Conservation (phyloP, 1,140 invertebrate genomes). For the Steinernema khuongi region DNA sequence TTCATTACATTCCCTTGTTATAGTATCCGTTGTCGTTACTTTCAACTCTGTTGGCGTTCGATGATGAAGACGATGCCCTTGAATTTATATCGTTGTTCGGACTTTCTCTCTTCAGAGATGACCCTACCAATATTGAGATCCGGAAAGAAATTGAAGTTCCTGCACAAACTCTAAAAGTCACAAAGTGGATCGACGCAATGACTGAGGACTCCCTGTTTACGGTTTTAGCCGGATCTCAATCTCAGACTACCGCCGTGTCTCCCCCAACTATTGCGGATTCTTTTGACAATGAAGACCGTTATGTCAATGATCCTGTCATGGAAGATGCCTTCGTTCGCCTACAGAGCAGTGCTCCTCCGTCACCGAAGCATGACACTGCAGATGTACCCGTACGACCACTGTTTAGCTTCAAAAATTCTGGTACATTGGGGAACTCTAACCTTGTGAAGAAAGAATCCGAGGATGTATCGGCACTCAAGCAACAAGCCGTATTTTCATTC, state of each 20-base stretch:
- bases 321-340: neutral
- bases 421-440: too few species aligned
- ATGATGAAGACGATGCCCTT: conserved; percentile 12
- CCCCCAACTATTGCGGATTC: neutral
- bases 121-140: neutral
- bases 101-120: neutral
- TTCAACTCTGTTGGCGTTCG: conserved; percentile 24
- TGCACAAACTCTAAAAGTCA: neutral
- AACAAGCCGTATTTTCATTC: too few species aligned
- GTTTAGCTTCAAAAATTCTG: too few species aligned
- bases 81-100: neutral
- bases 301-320: conserved; percentile 13
- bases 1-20: too few species aligned
- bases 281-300: conserved; percentile 2
- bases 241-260: neutral
- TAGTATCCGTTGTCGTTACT: too few species aligned
- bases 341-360: neutral
- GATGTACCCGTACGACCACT: too few species aligned
- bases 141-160: neutral
- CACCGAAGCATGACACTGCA: too few species aligned
- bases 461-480: too few species aligned
- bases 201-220: neutral
- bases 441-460: too few species aligned
- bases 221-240: neutral
- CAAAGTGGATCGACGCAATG: neutral